Base-by-base conservation (phyloP, 1,140 invertebrate species). In the Cydia fagiglandana region DNA sequence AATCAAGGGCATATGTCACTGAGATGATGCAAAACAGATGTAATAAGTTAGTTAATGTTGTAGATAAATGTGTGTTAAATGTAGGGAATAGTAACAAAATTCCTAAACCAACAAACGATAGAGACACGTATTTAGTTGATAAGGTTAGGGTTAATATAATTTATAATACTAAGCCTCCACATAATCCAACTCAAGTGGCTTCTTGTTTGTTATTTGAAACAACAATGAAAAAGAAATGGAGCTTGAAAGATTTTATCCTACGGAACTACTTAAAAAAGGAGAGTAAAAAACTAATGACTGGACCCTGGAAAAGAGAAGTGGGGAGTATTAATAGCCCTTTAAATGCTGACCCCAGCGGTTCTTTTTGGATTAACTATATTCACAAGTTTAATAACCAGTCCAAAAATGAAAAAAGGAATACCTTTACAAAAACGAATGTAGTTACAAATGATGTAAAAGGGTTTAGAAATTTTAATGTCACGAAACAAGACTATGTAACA, bases 141-240 rank as follows among this genome's bases (percentile, higher is more conserved):
- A 86, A 86, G 75, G 82, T 90, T 20, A 88, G 86, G 78, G 83
- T 89, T n/a, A 88, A 90, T 76, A 87, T 90, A 15, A 88, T 90
- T 75, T 87, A 86, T 74, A 81, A 85, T 34, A 75, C 80, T 28
- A 79, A 83, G 28, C 56, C 41, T 30, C 66, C 73, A 78, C 13
- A 5, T 75, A 53, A 13, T 56, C 6, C 12, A 41, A 61, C 13
- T n/a, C 41, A 30, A 24, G 20, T 4, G 24, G 9, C 50, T 12
- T 9, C 17, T 41, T 6, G 2, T 5, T 53, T 53, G 15, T 53
- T 17, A 53, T 47, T 50, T 4, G 38, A 66, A 2, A 68, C 24
- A 68, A 34, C 17, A 61, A 6, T 24, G 4, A 75, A 77, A 82
- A 76, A 80, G 56, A 76, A 83, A 66, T 53, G 73, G 7, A 73